phyloP scores from a whole-genome alignment of 2,888 invertebrate species.

The Magallana nippona region DNA sequence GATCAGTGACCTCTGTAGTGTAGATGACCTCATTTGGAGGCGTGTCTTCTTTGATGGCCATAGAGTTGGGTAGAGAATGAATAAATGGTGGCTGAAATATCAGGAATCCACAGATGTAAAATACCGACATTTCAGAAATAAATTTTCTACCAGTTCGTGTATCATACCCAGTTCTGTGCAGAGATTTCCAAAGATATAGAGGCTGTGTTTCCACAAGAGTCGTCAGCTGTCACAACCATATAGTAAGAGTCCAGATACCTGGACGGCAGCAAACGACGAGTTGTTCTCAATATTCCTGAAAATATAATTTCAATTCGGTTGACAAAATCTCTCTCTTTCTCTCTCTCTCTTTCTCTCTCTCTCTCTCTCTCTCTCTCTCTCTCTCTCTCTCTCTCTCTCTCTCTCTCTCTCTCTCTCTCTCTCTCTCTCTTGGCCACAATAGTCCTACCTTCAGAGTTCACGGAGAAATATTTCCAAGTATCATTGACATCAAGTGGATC shows the following conservation, averaged over 20 bases:
- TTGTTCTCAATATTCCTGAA: conserved; percentile 4
- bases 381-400: no score
- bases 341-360: neutral
- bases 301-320: neutral
- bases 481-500: neutral
- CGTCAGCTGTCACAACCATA: neutral
- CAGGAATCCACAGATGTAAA: no score
- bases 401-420: neutral
- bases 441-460: neutral
- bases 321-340: neutral
- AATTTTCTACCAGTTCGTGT: no score
- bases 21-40: conserved; percentile 17
- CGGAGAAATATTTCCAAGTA: conserved; percentile 13
- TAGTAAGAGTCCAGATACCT: neutral
- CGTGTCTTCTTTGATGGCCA: conserved; percentile 2
- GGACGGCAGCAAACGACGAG: neutral
- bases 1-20: conserved; percentile 18
- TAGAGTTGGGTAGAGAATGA: neutral
- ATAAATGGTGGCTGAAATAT: conserved; percentile 22
- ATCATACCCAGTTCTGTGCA: neutral
- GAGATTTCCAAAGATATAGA: neutral
- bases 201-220: neutral
- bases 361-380: neutral
- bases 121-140: no score
- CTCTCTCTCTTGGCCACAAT: no score